Evolutionary conservation across 2,888 invertebrate species (phyloP).

Genomic region (Opisthograptis luteolata): DNA sequence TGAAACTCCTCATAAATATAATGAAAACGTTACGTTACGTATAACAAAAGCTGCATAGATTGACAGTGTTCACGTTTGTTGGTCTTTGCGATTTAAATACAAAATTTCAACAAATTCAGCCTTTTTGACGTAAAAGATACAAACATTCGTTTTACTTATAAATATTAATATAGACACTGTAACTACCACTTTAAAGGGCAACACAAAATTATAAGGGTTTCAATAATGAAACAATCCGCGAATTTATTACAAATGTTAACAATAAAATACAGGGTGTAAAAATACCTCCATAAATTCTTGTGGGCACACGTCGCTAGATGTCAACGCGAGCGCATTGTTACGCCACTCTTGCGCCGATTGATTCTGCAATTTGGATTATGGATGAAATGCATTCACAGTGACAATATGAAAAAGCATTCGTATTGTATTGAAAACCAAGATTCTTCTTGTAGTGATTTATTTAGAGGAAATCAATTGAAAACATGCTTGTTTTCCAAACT

Average conservation of each 20-base stretch:
- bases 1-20: too few species aligned
- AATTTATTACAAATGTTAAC: slow-evolving; percentile 30
- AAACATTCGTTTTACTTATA: too few species aligned
- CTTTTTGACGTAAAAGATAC: too few species aligned
- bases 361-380: slow-evolving; percentile 45
- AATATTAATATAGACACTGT: too few species aligned
- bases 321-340: slow-evolving; percentile 41
- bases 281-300: slow-evolving; percentile 36
- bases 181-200: too few species aligned
- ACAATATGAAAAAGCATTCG: slow-evolving; percentile 26
- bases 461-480: too few species aligned
- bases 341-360: slow-evolving; percentile 48
- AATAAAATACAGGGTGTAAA: slow-evolving; percentile 41
- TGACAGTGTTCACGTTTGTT: too few species aligned
- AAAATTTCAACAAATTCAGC: too few species aligned
- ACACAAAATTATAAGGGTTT: not conserved
- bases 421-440: slow-evolving; percentile 13
- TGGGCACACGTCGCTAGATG: slow-evolving; percentile 44
- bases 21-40: too few species aligned
- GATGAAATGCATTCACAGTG: slow-evolving; percentile 25
- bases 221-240: slow-evolving; percentile 12
- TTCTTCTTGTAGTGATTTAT: slow-evolving; percentile 17
- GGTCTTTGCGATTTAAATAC: too few species aligned
- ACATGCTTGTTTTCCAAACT: too few species aligned
- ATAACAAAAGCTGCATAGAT: too few species aligned